These are phyloP conservation scores for Neoitamus cyanurus DNA, from an alignment of 2,888 invertebrate species.

Conservation along the genomic window DNA sequence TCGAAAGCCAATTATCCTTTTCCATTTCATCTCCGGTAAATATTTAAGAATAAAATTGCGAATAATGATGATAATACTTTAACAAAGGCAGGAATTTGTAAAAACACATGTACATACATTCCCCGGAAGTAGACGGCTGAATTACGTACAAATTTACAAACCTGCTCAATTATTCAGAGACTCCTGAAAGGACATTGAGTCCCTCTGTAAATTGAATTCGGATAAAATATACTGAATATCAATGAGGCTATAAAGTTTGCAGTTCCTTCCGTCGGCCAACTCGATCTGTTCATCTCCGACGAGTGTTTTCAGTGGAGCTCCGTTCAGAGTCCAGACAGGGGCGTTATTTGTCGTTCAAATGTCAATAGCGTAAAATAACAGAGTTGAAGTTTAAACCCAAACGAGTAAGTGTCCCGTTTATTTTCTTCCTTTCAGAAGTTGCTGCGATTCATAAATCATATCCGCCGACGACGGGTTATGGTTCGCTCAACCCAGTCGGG, in stretches of 20 bases:
- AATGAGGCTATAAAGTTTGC: conserved; percentile 20
- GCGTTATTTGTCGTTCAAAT: conserved; percentile 10
- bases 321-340: not conserved
- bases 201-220: not conserved
- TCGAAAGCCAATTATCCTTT: not conserved
- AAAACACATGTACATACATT: not conserved
- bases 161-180: conserved; percentile 1
- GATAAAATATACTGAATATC: conserved; percentile 22
- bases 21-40: not conserved
- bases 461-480: not conserved
- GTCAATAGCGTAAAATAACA: conserved; percentile 31
- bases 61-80: not conserved
- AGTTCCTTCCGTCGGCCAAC: not conserved
- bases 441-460: conserved; percentile 33
- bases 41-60: not conserved
- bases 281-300: not conserved
- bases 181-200: conserved; percentile 1
- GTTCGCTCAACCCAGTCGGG: not conserved
- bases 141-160: not conserved
- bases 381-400: not conserved
- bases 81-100: not conserved
- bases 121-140: not conserved
- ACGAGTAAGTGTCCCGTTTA: conserved; percentile 19
- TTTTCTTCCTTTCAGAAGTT: not conserved
- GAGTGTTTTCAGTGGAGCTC: not conserved